phyloP scores from a whole-genome alignment of 2,797 vertebrate genomes.

The Parotocinclus haroldoi region DNA sequence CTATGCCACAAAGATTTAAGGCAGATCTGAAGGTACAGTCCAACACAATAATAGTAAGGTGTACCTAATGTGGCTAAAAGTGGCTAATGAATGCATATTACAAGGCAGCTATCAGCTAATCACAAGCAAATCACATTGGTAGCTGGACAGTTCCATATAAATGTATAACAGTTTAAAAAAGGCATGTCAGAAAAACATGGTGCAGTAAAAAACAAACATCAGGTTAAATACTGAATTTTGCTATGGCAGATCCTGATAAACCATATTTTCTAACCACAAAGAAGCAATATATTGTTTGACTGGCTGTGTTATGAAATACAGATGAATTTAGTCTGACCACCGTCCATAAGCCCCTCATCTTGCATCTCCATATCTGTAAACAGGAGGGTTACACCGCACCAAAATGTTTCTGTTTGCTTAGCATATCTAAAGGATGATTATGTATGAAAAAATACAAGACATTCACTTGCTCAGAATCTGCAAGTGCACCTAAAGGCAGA shows the following conservation, averaged over 20 bases:
- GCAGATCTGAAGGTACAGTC: too few relatives aligned
- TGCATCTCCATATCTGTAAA: not conserved
- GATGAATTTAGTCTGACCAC: not conserved
- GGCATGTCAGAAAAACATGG: not conserved
- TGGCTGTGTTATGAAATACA: too few relatives aligned
- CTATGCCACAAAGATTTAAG: too few relatives aligned
- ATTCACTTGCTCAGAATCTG: not conserved
- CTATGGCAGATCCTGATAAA: constrained; percentile 7
- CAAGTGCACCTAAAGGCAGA: not conserved
- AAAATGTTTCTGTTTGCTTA: constrained; percentile 20
- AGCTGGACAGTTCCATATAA: not conserved
- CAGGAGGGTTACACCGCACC: constrained; percentile 14
- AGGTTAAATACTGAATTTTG: constrained; percentile 19
- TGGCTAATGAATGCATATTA: not conserved
- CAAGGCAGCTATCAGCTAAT: not conserved
- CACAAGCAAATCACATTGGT: constrained; percentile 5
- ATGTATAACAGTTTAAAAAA: not conserved
- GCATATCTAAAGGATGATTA: not conserved
- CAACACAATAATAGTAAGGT: too few relatives aligned
- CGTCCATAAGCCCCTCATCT: too few relatives aligned
- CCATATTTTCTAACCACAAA: not conserved
- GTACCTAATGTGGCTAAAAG: too few relatives aligned
- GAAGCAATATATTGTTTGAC: not conserved
- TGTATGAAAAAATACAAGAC: constrained; percentile 30
- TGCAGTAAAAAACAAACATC: constrained; percentile 8